Evolutionary conservation across 2,888 invertebrate genomes (phyloP).

Genomic region (Microdon myrmicae): DNA sequence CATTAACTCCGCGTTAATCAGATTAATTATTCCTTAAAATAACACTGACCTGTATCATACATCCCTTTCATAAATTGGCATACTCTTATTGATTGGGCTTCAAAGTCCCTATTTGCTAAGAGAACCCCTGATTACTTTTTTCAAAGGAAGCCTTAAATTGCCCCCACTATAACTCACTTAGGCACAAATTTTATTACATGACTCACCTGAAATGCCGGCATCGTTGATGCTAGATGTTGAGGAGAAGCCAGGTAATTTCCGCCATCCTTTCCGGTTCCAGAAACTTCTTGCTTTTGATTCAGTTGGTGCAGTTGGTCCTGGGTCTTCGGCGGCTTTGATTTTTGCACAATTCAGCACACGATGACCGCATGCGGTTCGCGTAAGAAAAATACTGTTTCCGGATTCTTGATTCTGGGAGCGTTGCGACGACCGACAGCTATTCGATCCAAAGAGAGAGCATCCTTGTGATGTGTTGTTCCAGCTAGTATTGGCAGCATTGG

Average conservation of each 20-base stretch:
- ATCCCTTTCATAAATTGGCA: no score
- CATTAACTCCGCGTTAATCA: no score
- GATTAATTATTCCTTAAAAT: no score
- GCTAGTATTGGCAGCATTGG: slow-evolving; percentile 48
- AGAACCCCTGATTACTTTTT: no score
- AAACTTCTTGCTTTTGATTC: slow-evolving; percentile 68
- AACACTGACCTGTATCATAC: no score
- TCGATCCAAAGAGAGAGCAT: slow-evolving; percentile 58
- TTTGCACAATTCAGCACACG: slow-evolving; percentile 65
- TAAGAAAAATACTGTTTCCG: slow-evolving; percentile 57
- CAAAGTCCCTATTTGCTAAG: no score
- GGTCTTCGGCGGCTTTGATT: slow-evolving; percentile 68
- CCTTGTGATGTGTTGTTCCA: slow-evolving; percentile 38
- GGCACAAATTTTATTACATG: slow-evolving; percentile 14
- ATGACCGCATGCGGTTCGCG: slow-evolving; percentile 66
- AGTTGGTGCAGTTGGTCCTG: slow-evolving; percentile 61
- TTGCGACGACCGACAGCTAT: slow-evolving; percentile 65
- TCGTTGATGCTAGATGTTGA: slow-evolving; percentile 78
- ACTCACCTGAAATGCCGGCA: slow-evolving; percentile 74
- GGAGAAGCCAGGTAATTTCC: slow-evolving; percentile 79
- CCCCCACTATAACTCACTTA: not conserved
- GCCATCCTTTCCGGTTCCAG: slow-evolving; percentile 83
- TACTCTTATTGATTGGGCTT: no score
- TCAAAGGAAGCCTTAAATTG: no score
- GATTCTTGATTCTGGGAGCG: slow-evolving; percentile 55